A percentile compares a stretch with the other conserved stretches of the same genome.
Conservation (phyloP, 2,888 invertebrate genomes). For the Crematogaster levior region DNA sequence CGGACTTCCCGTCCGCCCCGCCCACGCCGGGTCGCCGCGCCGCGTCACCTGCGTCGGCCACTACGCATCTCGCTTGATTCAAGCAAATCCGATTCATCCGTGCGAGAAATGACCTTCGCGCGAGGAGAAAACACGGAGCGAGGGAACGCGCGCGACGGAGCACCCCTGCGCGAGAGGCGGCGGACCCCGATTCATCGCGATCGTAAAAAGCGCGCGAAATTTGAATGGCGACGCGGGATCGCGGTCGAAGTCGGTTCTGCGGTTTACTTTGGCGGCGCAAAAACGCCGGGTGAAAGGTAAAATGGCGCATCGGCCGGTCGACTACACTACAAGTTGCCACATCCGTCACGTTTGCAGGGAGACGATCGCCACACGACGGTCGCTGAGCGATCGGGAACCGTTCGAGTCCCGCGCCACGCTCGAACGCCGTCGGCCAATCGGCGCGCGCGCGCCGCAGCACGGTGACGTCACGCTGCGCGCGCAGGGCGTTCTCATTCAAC, state of each 20-base stretch:
- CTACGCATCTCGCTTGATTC: neutral
- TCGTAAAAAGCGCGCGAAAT: constrained; percentile 1
- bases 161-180: neutral
- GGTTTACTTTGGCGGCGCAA: neutral
- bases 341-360: neutral
- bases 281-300: neutral
- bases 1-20: neutral
- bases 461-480: constrained; percentile 66
- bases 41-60: neutral
- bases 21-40: neutral
- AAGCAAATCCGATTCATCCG: neutral
- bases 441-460: neutral
- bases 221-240: neutral
- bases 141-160: neutral
- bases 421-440: constrained; percentile 55
- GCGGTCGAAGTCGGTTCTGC: neutral
- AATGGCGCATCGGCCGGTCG: neutral
- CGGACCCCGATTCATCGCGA: neutral
- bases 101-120: neutral
- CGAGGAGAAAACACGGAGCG: neutral
- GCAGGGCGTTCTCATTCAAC: constrained; percentile 61
- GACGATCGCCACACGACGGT: too few relatives aligned
- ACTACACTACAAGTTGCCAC: accelerated
- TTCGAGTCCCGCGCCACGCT: constrained; percentile 21
- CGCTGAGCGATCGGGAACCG: neutral